phyloP scores from a whole-genome alignment of 2,113 vertebrate genomes.

The Cyanistes caeruleus region DNA sequence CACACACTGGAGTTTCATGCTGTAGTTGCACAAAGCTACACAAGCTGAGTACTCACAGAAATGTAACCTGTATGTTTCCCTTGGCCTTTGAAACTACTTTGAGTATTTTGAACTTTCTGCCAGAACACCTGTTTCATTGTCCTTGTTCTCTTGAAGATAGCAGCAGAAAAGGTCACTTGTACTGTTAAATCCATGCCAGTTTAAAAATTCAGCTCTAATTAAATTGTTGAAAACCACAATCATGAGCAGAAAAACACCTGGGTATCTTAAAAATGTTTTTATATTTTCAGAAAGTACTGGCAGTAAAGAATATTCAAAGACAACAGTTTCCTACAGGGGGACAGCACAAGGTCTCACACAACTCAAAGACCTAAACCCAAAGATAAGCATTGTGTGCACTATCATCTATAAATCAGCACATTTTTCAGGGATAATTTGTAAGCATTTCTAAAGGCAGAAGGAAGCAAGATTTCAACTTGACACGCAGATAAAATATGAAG shows the following conservation, averaged over 20 bases:
- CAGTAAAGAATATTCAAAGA: background rate
- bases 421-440: background rate
- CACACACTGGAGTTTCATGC: background rate
- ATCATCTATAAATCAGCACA: background rate
- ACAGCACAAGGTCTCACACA: background rate
- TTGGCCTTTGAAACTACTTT: background rate
- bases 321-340: background rate
- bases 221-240: background rate
- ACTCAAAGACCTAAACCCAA: background rate
- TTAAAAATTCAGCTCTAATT: background rate
- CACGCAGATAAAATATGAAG: background rate
- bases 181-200: background rate
- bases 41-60: background rate
- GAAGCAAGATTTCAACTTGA: background rate
- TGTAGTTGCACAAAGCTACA: background rate
- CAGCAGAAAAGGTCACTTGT: background rate
- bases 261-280: background rate
- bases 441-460: background rate
- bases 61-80: background rate
- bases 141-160: background rate
- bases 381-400: background rate
- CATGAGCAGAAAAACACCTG: background rate
- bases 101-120: background rate
- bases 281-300: background rate
- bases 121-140: background rate